These are phyloP conservation scores for Phyllotis vaccarum DNA, from an alignment of 2,797 vertebrate species.

Conservation along the genomic window DNA sequence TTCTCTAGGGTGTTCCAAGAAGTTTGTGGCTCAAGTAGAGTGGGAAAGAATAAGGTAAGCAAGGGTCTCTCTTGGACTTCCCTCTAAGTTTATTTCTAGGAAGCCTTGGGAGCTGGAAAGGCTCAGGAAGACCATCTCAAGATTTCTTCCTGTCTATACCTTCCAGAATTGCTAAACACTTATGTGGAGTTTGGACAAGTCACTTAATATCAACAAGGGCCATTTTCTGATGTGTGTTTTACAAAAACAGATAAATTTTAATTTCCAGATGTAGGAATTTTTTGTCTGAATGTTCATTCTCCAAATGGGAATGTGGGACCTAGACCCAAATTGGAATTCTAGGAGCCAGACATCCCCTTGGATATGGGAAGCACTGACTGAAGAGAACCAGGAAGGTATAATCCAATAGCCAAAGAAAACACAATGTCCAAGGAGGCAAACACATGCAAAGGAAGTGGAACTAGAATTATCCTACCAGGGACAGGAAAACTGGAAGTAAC, in stretches of 20 bases:
- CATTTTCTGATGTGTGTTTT: not conserved
- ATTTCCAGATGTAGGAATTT: not conserved
- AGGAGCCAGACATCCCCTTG: not conserved
- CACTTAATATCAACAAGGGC: not conserved
- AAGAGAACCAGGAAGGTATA: not conserved
- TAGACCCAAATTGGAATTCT: not conserved
- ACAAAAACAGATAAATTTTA: not conserved
- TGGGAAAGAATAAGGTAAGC: not conserved
- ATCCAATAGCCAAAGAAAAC: not conserved
- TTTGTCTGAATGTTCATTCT: not conserved
- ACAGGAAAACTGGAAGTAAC: not conserved
- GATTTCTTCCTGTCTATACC: not conserved
- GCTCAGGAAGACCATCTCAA: not conserved
- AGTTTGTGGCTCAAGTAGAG: not conserved
- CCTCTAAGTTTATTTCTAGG: not conserved
- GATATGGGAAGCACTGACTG: not conserved
- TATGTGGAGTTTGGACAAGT: not conserved
- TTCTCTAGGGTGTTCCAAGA: not conserved
- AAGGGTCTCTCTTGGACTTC: not conserved
- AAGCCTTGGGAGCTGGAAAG: not conserved
- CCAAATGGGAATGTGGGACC: not conserved
- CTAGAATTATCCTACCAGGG: not conserved
- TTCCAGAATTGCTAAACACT: not conserved
- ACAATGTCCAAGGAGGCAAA: not conserved
- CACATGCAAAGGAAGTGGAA: not conserved